Evolutionary conservation across 2,888 invertebrate genomes (phyloP).

Genomic region (Ophonus ardosiacus): DNA sequence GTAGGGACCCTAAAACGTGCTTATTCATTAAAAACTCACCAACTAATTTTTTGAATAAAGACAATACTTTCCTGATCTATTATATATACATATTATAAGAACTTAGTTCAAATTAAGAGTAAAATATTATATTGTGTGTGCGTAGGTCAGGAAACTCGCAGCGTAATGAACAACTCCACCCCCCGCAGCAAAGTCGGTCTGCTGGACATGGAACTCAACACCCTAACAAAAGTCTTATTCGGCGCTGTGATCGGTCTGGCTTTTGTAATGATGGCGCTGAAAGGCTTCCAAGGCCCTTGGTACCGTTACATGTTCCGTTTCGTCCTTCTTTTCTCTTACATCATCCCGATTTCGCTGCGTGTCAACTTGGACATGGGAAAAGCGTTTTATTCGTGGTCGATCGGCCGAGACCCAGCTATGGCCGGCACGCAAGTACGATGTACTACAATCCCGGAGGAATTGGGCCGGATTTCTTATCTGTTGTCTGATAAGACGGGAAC

Average conservation of each 20-base stretch:
- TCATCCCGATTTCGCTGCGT: constrained; percentile 98
- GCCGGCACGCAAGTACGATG: constrained; percentile 96
- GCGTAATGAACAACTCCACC: constrained; percentile 98
- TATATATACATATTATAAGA: too few relatives aligned
- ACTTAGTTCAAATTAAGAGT: too few relatives aligned
- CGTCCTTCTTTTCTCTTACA: constrained; percentile 97
- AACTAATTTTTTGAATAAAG: too few relatives aligned
- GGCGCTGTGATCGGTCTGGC: constrained; percentile 93
- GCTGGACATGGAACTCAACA: constrained; percentile 97
- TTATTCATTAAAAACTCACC: too few relatives aligned
- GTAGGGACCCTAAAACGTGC: too few relatives aligned
- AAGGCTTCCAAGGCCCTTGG: constrained; percentile 98
- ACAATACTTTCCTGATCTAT: too few relatives aligned
- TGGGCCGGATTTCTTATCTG: constrained; percentile 97
- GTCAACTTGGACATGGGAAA: constrained; percentile 99
- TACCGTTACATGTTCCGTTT: constrained; percentile 97
- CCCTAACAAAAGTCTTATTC: constrained; percentile 96
- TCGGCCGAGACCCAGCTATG: constrained; percentile 95
- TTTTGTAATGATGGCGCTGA: constrained; percentile 95
- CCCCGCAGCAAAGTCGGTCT: constrained; percentile 98
- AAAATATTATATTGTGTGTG: not conserved
- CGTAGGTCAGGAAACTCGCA: constrained; percentile 93
- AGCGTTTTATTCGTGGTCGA: constrained; percentile 97
- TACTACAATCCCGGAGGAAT: constrained; percentile 98
- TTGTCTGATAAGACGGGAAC: constrained; percentile 99